Percentiles rank a stretch among this genome's conserved stretches.
These are phyloP conservation scores for Ceriagrion tenellum DNA, from an alignment of 2,888 invertebrate genomes.

Conservation along the genomic window DNA sequence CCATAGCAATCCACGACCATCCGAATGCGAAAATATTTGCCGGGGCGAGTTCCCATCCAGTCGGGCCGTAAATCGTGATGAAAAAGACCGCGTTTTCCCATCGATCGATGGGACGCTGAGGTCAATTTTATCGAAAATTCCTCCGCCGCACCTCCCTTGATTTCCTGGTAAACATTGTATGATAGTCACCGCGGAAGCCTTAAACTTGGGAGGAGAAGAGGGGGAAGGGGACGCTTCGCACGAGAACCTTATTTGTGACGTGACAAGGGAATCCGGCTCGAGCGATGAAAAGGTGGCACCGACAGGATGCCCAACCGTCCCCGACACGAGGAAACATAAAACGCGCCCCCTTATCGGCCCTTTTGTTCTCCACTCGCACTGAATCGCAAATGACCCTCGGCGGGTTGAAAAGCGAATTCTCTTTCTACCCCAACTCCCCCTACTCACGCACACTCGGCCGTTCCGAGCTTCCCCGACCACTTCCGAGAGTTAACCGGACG, in stretches of 20 bases:
- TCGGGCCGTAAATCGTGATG: too few relatives aligned
- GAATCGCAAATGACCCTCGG: not conserved
- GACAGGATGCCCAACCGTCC: not conserved
- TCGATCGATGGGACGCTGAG: too few relatives aligned
- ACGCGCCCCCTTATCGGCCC: not conserved
- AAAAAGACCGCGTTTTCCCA: too few relatives aligned
- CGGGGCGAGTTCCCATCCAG: too few relatives aligned
- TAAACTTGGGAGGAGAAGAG: too few relatives aligned
- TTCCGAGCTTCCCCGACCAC: too few relatives aligned
- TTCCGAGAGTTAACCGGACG: too few relatives aligned
- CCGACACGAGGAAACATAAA: not conserved
- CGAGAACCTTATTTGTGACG: not conserved
- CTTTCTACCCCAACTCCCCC: not conserved
- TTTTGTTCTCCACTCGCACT: not conserved
- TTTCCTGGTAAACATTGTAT: not conserved
- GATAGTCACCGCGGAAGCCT: not conserved
- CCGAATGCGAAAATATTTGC: too few relatives aligned
- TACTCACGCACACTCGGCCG: too few relatives aligned
- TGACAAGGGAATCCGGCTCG: not conserved
- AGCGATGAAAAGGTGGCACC: not conserved
- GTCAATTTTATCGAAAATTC: not conserved
- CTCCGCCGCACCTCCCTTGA: not conserved
- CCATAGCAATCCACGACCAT: too few relatives aligned
- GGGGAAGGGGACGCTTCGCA: not conserved
- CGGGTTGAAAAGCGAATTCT: not conserved